These are phyloP conservation scores for Morpho achilles DNA, from an alignment of 2,888 invertebrate genomes.

Conservation along the genomic window DNA sequence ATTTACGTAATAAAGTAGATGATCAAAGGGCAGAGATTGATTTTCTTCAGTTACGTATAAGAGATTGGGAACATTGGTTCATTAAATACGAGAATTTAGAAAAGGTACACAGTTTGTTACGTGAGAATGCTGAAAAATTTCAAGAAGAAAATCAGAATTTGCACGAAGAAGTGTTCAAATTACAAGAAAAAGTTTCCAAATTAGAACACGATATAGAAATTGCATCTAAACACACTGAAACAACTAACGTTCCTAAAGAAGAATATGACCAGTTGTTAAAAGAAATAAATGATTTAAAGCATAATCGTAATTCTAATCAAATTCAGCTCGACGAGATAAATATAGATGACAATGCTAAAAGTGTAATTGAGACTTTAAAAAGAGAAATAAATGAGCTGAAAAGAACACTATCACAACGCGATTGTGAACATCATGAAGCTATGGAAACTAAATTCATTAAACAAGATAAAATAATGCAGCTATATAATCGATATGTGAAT, in stretches of 20 bases:
- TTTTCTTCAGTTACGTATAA: constrained; percentile 37
- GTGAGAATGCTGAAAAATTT: constrained; percentile 71
- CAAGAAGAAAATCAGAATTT: constrained; percentile 76
- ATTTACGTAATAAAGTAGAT: constrained; percentile 58
- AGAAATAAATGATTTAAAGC: constrained; percentile 55
- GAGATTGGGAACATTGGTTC: constrained; percentile 60
- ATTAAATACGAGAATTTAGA: constrained; percentile 73
- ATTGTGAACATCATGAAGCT: constrained; percentile 37
- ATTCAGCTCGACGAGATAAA: constrained; percentile 63
- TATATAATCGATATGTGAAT: constrained; percentile 69
- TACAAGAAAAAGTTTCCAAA: constrained; percentile 70
- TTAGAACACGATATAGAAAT: constrained; percentile 69
- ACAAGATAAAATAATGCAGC: constrained; percentile 59
- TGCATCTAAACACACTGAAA: constrained; percentile 44
- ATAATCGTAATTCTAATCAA: constrained; percentile 48
- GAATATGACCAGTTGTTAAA: constrained; percentile 56
- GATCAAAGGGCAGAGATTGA: constrained; percentile 67
- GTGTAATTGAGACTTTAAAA: constrained; percentile 70
- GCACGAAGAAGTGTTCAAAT: constrained; percentile 70
- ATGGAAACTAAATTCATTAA: constrained; percentile 49
- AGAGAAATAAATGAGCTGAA: constrained; percentile 65
- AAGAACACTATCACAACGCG: constrained; percentile 54
- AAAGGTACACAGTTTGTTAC: constrained; percentile 59
- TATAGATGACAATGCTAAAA: constrained; percentile 72
- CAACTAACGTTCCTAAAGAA: constrained; percentile 52